Conservation (phyloP, 2,113 vertebrate species). For the Rhea pennata region DNA sequence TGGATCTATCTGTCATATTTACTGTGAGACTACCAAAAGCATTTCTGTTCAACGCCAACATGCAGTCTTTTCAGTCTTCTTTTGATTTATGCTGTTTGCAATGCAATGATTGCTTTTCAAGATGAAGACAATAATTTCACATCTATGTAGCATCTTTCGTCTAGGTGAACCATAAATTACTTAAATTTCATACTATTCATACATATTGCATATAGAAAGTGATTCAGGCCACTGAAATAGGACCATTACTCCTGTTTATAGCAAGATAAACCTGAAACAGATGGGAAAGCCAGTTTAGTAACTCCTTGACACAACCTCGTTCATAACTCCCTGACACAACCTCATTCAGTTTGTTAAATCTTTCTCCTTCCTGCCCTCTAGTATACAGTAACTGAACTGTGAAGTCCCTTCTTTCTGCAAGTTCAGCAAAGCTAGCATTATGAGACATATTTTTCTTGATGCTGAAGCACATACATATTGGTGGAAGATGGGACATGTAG, state of each 20-base stretch:
- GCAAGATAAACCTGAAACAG: neutral
- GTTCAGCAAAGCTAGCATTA: neutral
- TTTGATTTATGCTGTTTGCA: neutral
- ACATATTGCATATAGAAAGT: neutral
- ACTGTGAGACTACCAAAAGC: neutral
- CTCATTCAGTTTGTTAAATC: neutral
- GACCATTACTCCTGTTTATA: neutral
- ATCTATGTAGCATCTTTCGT: neutral
- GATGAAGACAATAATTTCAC: neutral
- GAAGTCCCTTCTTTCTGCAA: neutral
- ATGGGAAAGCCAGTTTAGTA: neutral
- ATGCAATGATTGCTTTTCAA: neutral
- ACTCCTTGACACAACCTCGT: neutral
- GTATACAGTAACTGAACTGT: neutral
- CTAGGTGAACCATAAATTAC: neutral
- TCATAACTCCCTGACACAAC: neutral
- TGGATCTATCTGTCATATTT: neutral
- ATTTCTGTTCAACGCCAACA: neutral
- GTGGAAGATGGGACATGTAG: neutral
- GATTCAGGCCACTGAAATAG: neutral
- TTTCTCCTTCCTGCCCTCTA: neutral
- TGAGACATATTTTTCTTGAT: neutral
- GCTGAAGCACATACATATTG: rapidly evolving
- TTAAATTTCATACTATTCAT: neutral
- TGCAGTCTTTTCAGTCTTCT: neutral